A percentile compares a stretch with the other conserved stretches of the same genome.
These are phyloP conservation scores for Syritta pipiens DNA, from an alignment of 2,888 invertebrate genomes.

Conservation along the genomic window DNA sequence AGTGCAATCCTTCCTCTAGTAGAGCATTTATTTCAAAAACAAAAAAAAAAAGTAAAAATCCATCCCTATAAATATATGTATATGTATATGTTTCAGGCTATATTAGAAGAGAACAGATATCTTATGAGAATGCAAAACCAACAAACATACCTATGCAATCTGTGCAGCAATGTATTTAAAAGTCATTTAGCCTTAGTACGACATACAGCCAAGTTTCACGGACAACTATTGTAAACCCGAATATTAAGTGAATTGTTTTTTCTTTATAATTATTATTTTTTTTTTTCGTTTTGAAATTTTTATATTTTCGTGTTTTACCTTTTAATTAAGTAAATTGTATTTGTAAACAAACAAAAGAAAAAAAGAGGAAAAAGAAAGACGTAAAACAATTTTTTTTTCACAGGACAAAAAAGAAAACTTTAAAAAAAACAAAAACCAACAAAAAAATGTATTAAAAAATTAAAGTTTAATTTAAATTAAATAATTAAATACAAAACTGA, in stretches of 20 bases:
- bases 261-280: conserved; percentile 23
- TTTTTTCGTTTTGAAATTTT: conserved; percentile 9
- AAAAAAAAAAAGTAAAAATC: neutral
- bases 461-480: neutral
- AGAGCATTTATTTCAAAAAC: conserved; percentile 14
- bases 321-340: neutral
- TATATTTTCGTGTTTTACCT: conserved; percentile 17
- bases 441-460: neutral
- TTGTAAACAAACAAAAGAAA: conserved; percentile 5
- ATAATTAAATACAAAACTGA: neutral
- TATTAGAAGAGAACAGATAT: conserved; percentile 71
- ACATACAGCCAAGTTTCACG: conserved; percentile 71
- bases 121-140: conserved; percentile 71
- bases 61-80: conserved; percentile 39
- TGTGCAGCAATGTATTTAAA: conserved; percentile 71
- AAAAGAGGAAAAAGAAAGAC: neutral
- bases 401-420: conserved; percentile 6
- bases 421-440: neutral
- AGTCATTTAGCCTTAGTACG: conserved; percentile 71
- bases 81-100: conserved; percentile 69
- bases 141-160: conserved; percentile 71
- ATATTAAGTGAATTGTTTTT: conserved; percentile 47
- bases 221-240: conserved; percentile 70
- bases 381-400: conserved; percentile 3
- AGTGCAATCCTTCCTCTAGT: conserved; percentile 40